Evolutionary conservation across 2,888 invertebrate genomes (phyloP).

Genomic region (Dicyrtoma fusca): DNA sequence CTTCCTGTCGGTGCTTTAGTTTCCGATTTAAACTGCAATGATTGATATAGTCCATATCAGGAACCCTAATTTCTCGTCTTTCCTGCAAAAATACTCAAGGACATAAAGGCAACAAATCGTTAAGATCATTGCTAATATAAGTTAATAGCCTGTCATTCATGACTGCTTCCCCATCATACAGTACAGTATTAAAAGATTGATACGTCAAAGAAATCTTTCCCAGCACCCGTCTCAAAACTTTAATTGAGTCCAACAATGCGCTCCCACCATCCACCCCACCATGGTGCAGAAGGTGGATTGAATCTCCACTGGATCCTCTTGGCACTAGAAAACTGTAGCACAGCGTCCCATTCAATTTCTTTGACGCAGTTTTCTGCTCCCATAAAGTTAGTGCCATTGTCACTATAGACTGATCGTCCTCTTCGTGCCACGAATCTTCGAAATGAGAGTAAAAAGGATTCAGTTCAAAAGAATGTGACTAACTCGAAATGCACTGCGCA

Average conservation of each 20-base stretch:
- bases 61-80: not conserved
- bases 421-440: conserved; percentile 58
- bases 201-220: not conserved
- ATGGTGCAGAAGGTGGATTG: not conserved
- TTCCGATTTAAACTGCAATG: conserved; percentile 36
- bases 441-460: conserved; percentile 57
- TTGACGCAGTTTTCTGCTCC: conserved; percentile 60
- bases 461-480: conserved; percentile 56
- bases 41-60: not conserved
- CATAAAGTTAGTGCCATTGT: conserved; percentile 60
- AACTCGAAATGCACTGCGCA: conserved; percentile 59
- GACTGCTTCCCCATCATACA: not conserved
- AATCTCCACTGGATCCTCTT: not conserved
- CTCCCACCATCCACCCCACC: conserved; percentile 10
- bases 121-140: not conserved
- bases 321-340: not conserved
- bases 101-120: not conserved
- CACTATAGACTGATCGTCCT: conserved; percentile 58
- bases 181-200: not conserved
- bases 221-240: not conserved
- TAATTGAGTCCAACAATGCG: not conserved
- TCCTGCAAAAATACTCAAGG: conserved; percentile 1
- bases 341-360: conserved; percentile 63
- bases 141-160: not conserved
- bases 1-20: conserved; percentile 46